Conservation (phyloP, 2,888 invertebrate species). For the Micoletzkya japonica region DNA sequence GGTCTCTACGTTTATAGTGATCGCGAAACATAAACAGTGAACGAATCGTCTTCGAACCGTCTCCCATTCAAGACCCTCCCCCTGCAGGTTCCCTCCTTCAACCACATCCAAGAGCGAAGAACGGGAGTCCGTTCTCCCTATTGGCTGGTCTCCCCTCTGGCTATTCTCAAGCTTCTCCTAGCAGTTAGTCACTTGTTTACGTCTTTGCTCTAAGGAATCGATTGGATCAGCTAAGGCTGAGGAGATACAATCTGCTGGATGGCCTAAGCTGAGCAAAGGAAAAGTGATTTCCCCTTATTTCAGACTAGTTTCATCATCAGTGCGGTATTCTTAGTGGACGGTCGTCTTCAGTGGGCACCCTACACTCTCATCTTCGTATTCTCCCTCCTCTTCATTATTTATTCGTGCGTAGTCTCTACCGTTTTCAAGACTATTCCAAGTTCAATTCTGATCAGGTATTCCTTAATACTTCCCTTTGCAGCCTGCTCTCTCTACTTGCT, state of each 20-base stretch:
- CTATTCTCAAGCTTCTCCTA: constrained; percentile 15
- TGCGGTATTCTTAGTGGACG: constrained; percentile 33
- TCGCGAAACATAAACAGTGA: not conserved
- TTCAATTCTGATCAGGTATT: no score
- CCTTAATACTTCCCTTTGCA: not conserved
- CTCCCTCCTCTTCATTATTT: constrained; percentile 25
- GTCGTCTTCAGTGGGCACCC: constrained; percentile 35
- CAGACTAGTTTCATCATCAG: constrained; percentile 29
- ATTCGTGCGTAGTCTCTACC: not conserved
- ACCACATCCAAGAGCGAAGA: constrained; percentile 20
- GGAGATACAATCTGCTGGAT: not conserved
- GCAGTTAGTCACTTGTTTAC: constrained; percentile 12
- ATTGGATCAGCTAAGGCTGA: not conserved
- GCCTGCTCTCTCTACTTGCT: constrained; percentile 15
- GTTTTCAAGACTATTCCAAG: not conserved
- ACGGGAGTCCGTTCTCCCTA: constrained; percentile 7
- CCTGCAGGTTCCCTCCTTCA: constrained; percentile 23
- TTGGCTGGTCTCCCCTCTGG: constrained; percentile 17
- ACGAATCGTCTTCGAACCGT: no score
- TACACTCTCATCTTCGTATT: constrained; percentile 31
- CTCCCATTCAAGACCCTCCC: no score
- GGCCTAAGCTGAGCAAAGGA: not conserved
- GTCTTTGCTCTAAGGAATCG: not conserved
- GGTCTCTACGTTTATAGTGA: not conserved
- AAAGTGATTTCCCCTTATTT: not conserved